A percentile compares a stretch with the other conserved stretches of the same genome.
phyloP scores from a whole-genome alignment of 2,888 invertebrate species.

The Teinopalpus imperialis region DNA sequence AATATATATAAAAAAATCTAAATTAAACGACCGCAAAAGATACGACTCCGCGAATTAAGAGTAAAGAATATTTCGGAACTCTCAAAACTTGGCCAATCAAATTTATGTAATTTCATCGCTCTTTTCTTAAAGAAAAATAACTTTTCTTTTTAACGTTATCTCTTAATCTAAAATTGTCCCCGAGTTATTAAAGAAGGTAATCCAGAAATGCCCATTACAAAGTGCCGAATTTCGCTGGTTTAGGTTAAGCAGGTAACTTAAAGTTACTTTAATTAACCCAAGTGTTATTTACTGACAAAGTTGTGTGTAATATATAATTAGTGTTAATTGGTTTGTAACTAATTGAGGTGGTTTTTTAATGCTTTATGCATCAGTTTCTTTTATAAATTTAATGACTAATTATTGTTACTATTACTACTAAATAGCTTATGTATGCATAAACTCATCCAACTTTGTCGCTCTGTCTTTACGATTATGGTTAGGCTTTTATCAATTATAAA shows the following conservation, averaged over 20 bases:
- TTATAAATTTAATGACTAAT: no score
- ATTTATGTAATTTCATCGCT: constrained; percentile 18
- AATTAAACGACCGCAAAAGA: constrained; percentile 8
- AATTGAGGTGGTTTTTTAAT: neutral
- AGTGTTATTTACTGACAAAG: constrained; percentile 19
- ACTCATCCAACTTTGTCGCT: no score
- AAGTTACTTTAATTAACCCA: constrained; percentile 18
- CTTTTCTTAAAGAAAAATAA: constrained; percentile 17
- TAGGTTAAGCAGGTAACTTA: constrained; percentile 22
- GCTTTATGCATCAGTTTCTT: neutral
- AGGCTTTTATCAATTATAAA: no score
- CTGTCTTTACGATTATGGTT: no score
- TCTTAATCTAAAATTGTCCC: constrained; percentile 25
- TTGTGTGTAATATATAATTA: constrained; percentile 19
- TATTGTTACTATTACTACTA: no score
- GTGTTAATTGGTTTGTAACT: constrained; percentile 13
- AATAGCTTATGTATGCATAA: no score
- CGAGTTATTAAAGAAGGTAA: constrained; percentile 24
- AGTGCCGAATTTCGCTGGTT: constrained; percentile 14
- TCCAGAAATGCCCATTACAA: constrained; percentile 9
- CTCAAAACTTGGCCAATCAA: constrained; percentile 11
- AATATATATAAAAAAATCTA: no score
- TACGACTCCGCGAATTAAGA: constrained; percentile 9
- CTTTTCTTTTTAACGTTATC: constrained; percentile 22
- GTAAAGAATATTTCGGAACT: constrained; percentile 6